A percentile compares a stretch with the other conserved stretches of the same genome.
Evolutionary conservation across 1,140 invertebrate genomes (phyloP).

Genomic region (Conus betulinus): DNA sequence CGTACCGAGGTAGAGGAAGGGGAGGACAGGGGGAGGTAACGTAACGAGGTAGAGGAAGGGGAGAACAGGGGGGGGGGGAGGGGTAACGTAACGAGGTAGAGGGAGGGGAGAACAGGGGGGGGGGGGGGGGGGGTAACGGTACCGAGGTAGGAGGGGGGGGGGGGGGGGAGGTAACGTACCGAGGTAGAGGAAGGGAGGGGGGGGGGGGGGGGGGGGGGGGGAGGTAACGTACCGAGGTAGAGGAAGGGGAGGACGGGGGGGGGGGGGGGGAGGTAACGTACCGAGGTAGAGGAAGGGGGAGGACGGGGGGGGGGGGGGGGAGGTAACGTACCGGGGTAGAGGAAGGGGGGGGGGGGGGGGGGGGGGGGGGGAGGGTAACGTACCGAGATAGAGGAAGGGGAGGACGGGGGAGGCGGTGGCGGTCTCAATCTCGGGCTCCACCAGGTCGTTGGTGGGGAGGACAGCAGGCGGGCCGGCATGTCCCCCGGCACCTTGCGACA

Average conservation of each 20-base stretch:
- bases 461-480: constrained; percentile 64
- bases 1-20: constrained; percentile 82
- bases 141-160: too few species aligned
- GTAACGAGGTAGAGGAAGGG: too few species aligned
- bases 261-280: constrained; percentile 3
- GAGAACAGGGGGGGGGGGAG: too few species aligned
- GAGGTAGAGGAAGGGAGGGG: too few species aligned
- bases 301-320: not conserved
- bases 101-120: too few species aligned
- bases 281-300: constrained; percentile 60
- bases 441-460: constrained; percentile 69
- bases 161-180: too few species aligned
- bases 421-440: constrained; percentile 81
- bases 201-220: not conserved
- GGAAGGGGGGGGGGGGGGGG: too few species aligned
- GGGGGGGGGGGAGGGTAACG: not conserved
- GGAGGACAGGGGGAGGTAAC: constrained; percentile 84
- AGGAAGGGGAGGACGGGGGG: not conserved
- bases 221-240: not conserved
- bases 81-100: too few species aligned
- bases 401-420: constrained; percentile 88
- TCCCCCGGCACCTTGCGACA: constrained; percentile 47
- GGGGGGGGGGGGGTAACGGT: too few species aligned
- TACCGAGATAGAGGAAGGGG: constrained; percentile 89
- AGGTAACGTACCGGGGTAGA: constrained; percentile 73